A percentile compares a stretch with the other conserved stretches of the same genome.
phyloP scores from a whole-genome alignment of 53 echinoderm and acorn worm species.

The Echinarachnius parma region DNA sequence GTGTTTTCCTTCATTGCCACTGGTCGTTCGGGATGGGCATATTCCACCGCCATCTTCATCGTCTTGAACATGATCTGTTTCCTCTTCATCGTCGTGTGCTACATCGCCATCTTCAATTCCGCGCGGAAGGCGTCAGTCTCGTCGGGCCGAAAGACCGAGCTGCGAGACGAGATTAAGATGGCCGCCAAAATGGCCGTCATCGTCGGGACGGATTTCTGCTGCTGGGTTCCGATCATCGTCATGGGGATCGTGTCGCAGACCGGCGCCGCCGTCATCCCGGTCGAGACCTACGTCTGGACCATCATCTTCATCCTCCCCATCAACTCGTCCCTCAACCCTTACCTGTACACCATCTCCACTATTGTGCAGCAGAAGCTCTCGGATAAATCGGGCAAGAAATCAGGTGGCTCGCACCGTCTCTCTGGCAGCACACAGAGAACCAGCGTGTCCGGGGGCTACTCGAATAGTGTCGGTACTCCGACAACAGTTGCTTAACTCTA shows the following conservation, averaged over 20 bases:
- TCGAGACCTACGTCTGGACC: constrained; percentile 59
- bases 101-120: constrained; percentile 52
- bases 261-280: constrained; percentile 46
- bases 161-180: constrained; percentile 50
- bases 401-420: constrained; percentile 9
- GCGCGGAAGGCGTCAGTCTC: constrained; percentile 38
- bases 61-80: constrained; percentile 56
- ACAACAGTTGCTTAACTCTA: too few species aligned
- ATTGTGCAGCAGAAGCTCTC: constrained; percentile 17
- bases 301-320: constrained; percentile 65
- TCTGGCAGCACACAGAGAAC: constrained; percentile 7
- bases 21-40: constrained; percentile 50
- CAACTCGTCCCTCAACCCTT: constrained; percentile 67
- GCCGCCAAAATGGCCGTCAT: constrained; percentile 63
- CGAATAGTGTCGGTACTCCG: not conserved
- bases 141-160: constrained; percentile 37
- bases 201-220: constrained; percentile 63
- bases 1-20: constrained; percentile 14
- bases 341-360: constrained; percentile 61
- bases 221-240: constrained; percentile 66
- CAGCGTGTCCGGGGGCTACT: constrained; percentile 8
- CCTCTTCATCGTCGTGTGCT: constrained; percentile 30
- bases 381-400: not conserved
- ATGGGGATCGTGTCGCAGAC: constrained; percentile 60
- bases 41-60: constrained; percentile 56